These are phyloP conservation scores for Melanaphis sacchari DNA, from an alignment of 1,140 invertebrate genomes.

Conservation along the genomic window DNA sequence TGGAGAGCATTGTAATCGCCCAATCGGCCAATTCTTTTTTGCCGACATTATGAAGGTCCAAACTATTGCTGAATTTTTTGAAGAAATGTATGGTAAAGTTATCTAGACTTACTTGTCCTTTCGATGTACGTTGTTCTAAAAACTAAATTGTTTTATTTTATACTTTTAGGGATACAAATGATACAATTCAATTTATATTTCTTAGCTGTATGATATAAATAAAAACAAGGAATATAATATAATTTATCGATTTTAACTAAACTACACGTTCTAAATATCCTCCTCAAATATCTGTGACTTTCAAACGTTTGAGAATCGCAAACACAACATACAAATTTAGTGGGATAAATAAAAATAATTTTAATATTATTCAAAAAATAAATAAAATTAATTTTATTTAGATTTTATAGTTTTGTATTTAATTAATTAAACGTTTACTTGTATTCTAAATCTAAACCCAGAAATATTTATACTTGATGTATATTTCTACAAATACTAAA, in stretches of 20 bases:
- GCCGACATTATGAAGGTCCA: constrained; percentile 4
- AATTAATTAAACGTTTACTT: not conserved
- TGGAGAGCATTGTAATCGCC: constrained; percentile 44
- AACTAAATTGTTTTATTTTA: constrained; percentile 47
- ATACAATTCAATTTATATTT: constrained; percentile 20
- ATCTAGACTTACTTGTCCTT: constrained; percentile 26
- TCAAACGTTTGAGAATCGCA: not conserved
- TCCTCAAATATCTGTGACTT: not conserved
- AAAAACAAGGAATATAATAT: not conserved
- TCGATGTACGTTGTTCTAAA: not conserved
- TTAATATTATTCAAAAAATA: not conserved
- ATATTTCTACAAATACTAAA: not conserved
- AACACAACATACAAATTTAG: not conserved
- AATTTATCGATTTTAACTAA: not conserved
- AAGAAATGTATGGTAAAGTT: constrained; percentile 35
- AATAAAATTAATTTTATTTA: not conserved
- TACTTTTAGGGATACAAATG: not conserved
- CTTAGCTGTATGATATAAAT: not conserved
- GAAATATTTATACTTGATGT: not conserved
- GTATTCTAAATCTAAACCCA: not conserved
- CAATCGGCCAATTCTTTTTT: constrained; percentile 24
- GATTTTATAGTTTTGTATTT: not conserved
- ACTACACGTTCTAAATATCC: not conserved
- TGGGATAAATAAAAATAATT: not conserved
- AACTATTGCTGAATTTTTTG: not conserved